Base-by-base conservation (phyloP, 2,113 vertebrate genomes). In the Hippocampus comes region DNA sequence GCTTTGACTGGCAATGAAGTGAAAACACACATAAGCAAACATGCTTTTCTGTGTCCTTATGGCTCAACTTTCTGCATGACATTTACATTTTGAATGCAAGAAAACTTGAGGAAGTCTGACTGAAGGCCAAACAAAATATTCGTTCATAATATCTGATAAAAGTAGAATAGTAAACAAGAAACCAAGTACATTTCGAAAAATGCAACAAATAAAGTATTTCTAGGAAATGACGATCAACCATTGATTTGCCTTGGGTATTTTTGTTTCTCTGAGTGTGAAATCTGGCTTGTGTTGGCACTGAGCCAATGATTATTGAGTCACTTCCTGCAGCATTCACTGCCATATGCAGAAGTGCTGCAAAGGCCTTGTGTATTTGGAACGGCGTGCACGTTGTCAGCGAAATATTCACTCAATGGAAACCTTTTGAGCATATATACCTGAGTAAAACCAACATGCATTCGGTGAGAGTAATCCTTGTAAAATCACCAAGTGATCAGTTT, bases 301-400 rank as follows among this genome's bases (percentile, higher is more conserved):
- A 48, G 64, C 64, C 64, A 66, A 48, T 20, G 23, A 66, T 66
- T 66, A 66, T 48, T 66, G 64, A 66, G 43, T 66, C 64, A 66
- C 43, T 66, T 56, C 67, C 67, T 68, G 30, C 51, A 56, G 49
- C 30, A 56, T 68, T 41, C 67, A 55, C 21, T 18, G 18, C 48
- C 25, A 55, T 68, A 53, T 53, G 66, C 43, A 30, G 43, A 12
- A 67, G 49, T 60, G 60, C 42, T 41, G 66, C 63, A 67, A 67
- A 72, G 51, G 21, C 46, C 17, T 10, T 0, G 17, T 27, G 10
- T 48, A 38, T 49, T 70, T 63, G 17, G 14, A 72, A 41, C 48
- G 57, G 10, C 49, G 49, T 71, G 20, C 7, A 49, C 55, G 69
- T 63, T 67, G 70, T 41, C 18, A 20, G 5, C 9, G 21, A 57